A percentile compares a stretch with the other conserved stretches of the same genome.
Evolutionary conservation across 2,113 vertebrate genomes (phyloP).

Genomic region (Brachyhypopomus occidentalis): DNA sequence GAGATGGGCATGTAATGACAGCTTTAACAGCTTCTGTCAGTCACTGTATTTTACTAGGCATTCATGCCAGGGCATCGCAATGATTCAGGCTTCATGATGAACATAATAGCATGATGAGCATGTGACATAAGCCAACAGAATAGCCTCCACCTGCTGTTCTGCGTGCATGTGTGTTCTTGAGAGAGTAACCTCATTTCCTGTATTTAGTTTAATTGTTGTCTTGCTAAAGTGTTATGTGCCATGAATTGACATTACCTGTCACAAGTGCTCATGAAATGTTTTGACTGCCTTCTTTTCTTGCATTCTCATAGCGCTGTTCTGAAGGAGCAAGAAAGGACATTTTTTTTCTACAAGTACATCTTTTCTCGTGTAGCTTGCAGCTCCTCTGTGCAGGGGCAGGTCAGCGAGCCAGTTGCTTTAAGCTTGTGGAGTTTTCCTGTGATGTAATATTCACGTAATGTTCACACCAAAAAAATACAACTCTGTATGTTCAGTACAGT

Average conservation of each 20-base stretch:
- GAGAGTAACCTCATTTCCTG: background rate
- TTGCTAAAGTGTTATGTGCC: background rate
- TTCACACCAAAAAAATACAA: background rate
- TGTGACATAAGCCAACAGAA: slow-evolving; percentile 9
- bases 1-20: slow-evolving; percentile 1
- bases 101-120: background rate
- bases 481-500: background rate
- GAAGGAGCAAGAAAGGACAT: background rate
- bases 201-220: background rate
- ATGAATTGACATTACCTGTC: background rate
- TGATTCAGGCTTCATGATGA: background rate
- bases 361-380: background rate
- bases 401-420: background rate
- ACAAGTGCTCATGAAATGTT: background rate
- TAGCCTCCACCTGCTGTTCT: background rate
- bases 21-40: slow-evolving; percentile 12
- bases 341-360: background rate
- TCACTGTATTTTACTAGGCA: background rate
- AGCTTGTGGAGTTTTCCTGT: background rate
- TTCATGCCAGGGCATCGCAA: background rate
- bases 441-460: background rate
- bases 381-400: background rate
- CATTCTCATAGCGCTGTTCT: no score
- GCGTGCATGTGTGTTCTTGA: background rate
- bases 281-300: background rate